phyloP scores from a whole-genome alignment of 2,113 vertebrate genomes.

The Platysteira castanea region DNA sequence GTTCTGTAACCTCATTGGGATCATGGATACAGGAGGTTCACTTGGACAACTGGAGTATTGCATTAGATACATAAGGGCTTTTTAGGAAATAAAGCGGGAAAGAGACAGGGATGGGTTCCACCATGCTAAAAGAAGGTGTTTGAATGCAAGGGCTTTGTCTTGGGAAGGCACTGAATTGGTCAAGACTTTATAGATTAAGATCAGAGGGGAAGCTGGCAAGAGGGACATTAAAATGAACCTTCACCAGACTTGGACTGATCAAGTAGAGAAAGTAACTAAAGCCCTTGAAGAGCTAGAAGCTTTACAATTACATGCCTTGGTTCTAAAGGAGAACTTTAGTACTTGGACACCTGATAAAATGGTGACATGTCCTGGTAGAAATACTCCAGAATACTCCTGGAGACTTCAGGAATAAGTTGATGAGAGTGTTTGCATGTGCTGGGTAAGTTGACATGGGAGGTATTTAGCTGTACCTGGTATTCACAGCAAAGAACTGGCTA shows the following conservation, averaged over 20 bases:
- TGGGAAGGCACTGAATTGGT: not conserved
- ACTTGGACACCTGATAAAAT: not conserved
- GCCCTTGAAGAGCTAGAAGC: not conserved
- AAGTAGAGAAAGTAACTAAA: not conserved
- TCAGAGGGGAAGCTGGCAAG: not conserved
- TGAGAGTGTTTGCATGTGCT: not conserved
- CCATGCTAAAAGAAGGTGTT: not conserved
- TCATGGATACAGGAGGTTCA: not conserved
- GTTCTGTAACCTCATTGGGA: not conserved
- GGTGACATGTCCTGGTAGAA: not conserved
- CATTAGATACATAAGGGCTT: not conserved
- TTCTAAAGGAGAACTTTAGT: not conserved
- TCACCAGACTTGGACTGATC: not conserved
- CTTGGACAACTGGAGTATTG: not conserved
- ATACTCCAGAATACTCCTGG: not conserved
- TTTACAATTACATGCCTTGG: not conserved
- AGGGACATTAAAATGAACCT: not conserved
- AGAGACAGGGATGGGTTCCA: not conserved
- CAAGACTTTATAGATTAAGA: not conserved
- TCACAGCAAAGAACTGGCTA: not conserved
- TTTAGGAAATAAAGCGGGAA: not conserved
- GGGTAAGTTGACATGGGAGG: not conserved
- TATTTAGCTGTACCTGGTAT: not conserved
- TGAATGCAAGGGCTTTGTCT: not conserved
- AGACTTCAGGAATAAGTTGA: not conserved